Base-by-base conservation (phyloP, 2,113 vertebrate species). In the Jacana jacana region DNA sequence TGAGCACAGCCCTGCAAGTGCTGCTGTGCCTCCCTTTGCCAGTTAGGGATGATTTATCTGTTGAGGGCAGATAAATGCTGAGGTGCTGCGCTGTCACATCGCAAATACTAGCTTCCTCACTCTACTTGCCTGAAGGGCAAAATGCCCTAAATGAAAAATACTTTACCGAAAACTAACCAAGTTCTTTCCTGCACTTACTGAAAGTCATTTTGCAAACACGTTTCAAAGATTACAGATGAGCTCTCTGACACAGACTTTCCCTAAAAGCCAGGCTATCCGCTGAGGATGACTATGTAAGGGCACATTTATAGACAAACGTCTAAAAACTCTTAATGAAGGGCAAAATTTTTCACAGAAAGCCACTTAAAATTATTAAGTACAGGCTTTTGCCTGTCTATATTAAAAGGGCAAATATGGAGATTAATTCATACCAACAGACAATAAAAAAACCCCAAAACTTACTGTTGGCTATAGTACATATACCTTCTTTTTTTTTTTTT, bases 1-100 rank as follows among this genome's bases (percentile, higher is more conserved):
- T 1, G 2, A 75, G 37, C 11, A 57, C 17, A 81, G 65, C 33
- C 18, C 7, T 0, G 0, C 40, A 71, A 37, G 73, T 20, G 25
- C 46, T 51, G 48, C 52, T 42, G 10, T 55, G 44, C 49, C 7
- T 46, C 37, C 24, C 27, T 46, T 20, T 35, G 28, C 31, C 44
- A 37, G 18, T 42, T 51, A 52, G 1, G 14, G 52, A n/a, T 28
- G 76, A 31, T 42, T 82, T 51, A 79, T 61, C 40, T 31, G 68
- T n/a, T 12, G 18, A 71, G 35, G 57, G 63, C 39, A 81, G 30
- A 58, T 39, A 55, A 91, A 40, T 0, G 3, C 6, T 4, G 23
- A 58, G 57, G 71, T 2, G 3, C n/a, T 57, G 33, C 0, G 1
- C 27, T 82, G 70, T 57, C 57, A 68, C 24, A 84, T 27, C 13